Percentiles rank a stretch among this genome's conserved stretches.
Conservation (phyloP, 2,888 invertebrate species). For the Pandemis corylana region DNA sequence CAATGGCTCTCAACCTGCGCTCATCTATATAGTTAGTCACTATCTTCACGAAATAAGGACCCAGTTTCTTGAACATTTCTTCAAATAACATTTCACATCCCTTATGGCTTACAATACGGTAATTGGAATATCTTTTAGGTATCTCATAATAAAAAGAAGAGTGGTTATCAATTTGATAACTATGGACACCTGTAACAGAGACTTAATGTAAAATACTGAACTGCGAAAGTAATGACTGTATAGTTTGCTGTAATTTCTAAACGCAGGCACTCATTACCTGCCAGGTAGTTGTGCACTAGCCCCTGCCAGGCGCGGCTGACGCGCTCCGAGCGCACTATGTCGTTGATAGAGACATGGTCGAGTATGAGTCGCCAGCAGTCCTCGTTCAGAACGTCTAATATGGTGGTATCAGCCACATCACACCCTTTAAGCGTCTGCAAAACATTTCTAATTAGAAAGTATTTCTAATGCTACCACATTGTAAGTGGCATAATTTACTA, state of each 20-base stretch:
- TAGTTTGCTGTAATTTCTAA: no score
- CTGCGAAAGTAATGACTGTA: not conserved
- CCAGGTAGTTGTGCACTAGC: not conserved
- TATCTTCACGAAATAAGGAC: not conserved
- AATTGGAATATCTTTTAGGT: not conserved
- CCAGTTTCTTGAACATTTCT: not conserved
- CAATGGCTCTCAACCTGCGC: not conserved
- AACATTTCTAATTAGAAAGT: no score
- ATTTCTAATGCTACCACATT: no score
- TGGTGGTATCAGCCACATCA: not conserved
- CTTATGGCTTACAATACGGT: not conserved
- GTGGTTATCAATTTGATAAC: not conserved
- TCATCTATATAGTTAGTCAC: not conserved
- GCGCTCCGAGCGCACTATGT: not conserved
- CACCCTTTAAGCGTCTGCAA: not conserved
- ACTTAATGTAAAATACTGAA: no score
- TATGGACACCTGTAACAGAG: not conserved
- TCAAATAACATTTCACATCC: not conserved
- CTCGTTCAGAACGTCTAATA: not conserved
- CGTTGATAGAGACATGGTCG: not conserved
- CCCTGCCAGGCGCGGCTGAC: slow-evolving; percentile 3
- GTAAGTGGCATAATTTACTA: no score
- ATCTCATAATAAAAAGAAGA: not conserved
- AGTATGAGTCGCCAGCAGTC: slow-evolving; percentile 3
- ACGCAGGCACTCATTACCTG: not conserved